Percentiles rank a stretch among this genome's conserved stretches.
phyloP scores from a whole-genome alignment of 1,140 invertebrate genomes.

The Bombus difficillimus region DNA sequence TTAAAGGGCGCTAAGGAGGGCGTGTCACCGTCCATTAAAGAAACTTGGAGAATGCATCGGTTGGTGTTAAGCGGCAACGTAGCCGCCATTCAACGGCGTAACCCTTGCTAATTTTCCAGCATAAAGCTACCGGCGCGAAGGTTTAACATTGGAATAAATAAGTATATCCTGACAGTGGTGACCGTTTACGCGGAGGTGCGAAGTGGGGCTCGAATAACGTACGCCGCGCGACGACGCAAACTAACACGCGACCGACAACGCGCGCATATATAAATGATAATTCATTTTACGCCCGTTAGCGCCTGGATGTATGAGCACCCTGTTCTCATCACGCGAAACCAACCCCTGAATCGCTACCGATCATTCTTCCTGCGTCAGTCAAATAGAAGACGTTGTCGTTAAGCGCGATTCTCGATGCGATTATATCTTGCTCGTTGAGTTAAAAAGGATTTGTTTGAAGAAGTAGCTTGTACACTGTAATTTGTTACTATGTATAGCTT shows the following conservation, averaged over 20 bases:
- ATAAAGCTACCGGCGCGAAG: constrained; percentile 72
- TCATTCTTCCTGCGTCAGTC: neutral
- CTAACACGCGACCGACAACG: constrained; percentile 61
- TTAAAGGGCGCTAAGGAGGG: constrained; percentile 80
- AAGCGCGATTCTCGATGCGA: too few relatives aligned
- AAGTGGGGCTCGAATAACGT: constrained; percentile 69
- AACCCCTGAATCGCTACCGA: constrained; percentile 50
- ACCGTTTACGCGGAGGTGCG: constrained; percentile 72
- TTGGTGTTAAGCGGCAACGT: constrained; percentile 73
- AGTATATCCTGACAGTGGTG: constrained; percentile 68
- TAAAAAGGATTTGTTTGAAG: neutral
- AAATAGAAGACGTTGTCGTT: neutral
- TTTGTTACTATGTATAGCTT: neutral
- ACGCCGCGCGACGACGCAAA: constrained; percentile 66
- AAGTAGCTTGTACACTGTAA: too few relatives aligned
- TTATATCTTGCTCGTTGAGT: neutral
- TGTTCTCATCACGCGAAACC: constrained; percentile 32
- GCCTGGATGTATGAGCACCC: constrained; percentile 35
- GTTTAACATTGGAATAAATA: constrained; percentile 76
- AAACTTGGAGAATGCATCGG: constrained; percentile 71
- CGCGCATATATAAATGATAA: constrained; percentile 71
- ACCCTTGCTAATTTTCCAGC: constrained; percentile 76
- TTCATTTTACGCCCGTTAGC: constrained; percentile 75
- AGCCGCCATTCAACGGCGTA: constrained; percentile 66
- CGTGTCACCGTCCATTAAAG: constrained; percentile 74